A percentile compares a stretch with the other conserved stretches of the same genome.
These are phyloP conservation scores for Eurytoma adleriae DNA, from an alignment of 2,888 invertebrate genomes.

Conservation along the genomic window DNA sequence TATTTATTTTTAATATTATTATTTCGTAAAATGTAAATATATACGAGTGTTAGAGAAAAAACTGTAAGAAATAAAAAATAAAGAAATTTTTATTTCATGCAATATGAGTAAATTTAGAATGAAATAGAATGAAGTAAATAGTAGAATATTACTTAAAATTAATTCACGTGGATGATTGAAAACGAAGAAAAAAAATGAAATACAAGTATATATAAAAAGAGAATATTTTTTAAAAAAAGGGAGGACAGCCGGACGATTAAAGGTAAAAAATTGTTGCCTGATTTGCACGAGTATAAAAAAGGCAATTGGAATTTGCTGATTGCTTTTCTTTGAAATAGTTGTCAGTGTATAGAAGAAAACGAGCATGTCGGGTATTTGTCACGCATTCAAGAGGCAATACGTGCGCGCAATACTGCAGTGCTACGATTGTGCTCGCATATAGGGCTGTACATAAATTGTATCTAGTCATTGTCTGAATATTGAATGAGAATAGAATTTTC, in stretches of 20 bases:
- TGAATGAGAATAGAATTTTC: conserved; percentile 53
- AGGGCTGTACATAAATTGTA: conserved; percentile 18
- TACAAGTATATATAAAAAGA: not conserved
- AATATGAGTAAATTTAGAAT: too few species aligned
- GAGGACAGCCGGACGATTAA: not conserved
- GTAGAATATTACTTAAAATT: too few species aligned
- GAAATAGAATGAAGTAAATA: too few species aligned
- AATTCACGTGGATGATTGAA: not conserved
- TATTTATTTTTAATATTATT: too few species aligned
- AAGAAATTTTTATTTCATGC: too few species aligned
- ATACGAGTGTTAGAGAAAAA: too few species aligned
- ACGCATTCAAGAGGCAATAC: conserved; percentile 39
- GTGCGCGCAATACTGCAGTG: conserved; percentile 50
- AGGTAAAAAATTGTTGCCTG: not conserved
- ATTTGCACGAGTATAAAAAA: not conserved
- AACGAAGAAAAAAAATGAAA: not conserved
- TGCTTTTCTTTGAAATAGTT: conserved; percentile 19
- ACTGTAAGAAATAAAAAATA: too few species aligned
- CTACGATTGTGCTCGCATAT: conserved; percentile 42
- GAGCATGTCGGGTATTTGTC: conserved; percentile 36
- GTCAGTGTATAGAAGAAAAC: not conserved
- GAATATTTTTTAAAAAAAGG: not conserved
- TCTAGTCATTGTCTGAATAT: conserved; percentile 52
- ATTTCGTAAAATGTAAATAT: too few species aligned
- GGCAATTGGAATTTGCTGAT: conserved; percentile 26